A percentile compares a stretch with the other conserved stretches of the same genome.
Evolutionary conservation across 2,797 vertebrate species (phyloP).

Genomic region (Eulemur coronatus): DNA sequence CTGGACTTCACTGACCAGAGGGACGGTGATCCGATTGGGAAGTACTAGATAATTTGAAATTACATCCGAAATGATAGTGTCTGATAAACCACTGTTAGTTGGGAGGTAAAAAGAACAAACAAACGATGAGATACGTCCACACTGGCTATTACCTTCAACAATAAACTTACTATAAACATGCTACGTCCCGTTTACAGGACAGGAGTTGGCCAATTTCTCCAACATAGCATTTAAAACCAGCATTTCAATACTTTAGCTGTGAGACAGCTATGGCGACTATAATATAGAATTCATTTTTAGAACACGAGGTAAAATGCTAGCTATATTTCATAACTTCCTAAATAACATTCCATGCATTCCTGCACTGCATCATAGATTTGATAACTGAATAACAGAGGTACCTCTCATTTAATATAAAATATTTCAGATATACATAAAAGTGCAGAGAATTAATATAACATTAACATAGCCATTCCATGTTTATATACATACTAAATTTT

Average conservation of each 20-base stretch:
- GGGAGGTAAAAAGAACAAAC: constrained; percentile 51
- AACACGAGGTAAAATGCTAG: neutral
- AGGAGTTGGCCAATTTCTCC: neutral
- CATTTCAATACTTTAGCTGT: neutral
- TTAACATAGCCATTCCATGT: neutral
- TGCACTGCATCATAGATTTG: neutral
- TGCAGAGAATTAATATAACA: neutral
- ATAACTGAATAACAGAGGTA: neutral
- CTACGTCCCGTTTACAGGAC: neutral
- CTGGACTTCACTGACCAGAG: constrained; percentile 91
- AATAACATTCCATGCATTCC: neutral
- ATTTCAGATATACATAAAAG: neutral
- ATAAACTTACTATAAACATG: neutral
- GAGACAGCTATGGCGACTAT: neutral
- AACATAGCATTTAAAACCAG: neutral
- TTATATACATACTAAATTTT: neutral
- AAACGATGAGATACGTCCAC: neutral
- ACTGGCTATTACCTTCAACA: neutral
- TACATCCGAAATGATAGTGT: constrained; percentile 95
- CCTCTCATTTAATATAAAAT: neutral
- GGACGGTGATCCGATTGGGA: constrained; percentile 94
- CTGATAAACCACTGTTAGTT: constrained; percentile 90
- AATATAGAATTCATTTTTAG: neutral
- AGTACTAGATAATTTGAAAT: constrained; percentile 94
- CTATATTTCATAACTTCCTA: neutral